Evolutionary conservation across 2,797 vertebrate species (phyloP).

Genomic region (Brotula barbata): DNA sequence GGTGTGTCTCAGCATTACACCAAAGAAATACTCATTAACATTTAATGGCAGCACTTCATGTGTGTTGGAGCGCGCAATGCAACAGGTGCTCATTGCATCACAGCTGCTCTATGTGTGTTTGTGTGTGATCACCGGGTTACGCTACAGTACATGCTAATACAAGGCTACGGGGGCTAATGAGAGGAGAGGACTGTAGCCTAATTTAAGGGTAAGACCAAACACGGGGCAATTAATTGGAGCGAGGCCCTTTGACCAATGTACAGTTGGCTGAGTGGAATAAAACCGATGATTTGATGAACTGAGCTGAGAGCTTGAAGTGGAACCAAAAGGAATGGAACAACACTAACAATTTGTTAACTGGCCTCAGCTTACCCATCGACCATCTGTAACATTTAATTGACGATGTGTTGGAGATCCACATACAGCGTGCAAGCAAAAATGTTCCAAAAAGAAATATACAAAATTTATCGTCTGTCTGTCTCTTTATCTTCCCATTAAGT

Average conservation of each 20-base stretch:
- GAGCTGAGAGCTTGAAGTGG: constrained; percentile 12
- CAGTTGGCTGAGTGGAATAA: constrained; percentile 12
- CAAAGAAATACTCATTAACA: constrained; percentile 79
- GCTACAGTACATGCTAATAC: constrained; percentile 49
- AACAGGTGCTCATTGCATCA: constrained; percentile 85
- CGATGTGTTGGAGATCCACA: no score
- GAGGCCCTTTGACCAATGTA: neutral
- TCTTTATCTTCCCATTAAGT: constrained; percentile 51
- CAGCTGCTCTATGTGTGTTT: constrained; percentile 55
- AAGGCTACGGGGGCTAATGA: constrained; percentile 45
- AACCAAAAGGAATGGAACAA: no score
- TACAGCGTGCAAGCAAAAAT: no score
- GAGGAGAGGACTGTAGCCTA: constrained; percentile 30
- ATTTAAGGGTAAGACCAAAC: constrained; percentile 31
- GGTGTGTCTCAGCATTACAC: constrained; percentile 4
- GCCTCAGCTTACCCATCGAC: no score
- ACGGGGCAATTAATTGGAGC: constrained; percentile 13
- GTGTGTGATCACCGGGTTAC: constrained; percentile 53
- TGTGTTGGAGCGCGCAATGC: constrained; percentile 76
- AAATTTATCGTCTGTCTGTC: constrained; percentile 15
- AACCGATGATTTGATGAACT: constrained; percentile 7
- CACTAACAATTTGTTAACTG: no score
- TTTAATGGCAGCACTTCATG: constrained; percentile 76
- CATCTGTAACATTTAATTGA: no score
- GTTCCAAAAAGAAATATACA: no score